Evolutionary conservation across 2,888 invertebrate species (phyloP).

Genomic region (Apodemia mormo): DNA sequence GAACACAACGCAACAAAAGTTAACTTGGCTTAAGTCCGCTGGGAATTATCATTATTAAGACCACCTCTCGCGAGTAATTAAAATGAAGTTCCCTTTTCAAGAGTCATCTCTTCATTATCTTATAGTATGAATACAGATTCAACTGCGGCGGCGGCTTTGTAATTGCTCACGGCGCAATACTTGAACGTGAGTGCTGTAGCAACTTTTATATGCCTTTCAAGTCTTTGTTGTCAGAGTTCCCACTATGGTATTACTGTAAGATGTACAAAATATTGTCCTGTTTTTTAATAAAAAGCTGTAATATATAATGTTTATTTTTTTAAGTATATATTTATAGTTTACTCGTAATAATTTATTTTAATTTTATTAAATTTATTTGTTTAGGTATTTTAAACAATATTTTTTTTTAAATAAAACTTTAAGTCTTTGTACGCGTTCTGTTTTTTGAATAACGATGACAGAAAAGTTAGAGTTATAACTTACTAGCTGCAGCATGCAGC

Average conservation of each 20-base stretch:
- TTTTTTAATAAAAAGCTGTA: neutral
- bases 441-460: too few relatives aligned
- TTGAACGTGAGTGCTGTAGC: neutral
- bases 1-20: neutral
- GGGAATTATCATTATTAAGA: conserved; percentile 8
- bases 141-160: conserved; percentile 17
- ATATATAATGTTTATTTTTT: too few relatives aligned
- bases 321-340: too few relatives aligned
- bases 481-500: too few relatives aligned
- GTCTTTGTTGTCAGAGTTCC: neutral
- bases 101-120: conserved; percentile 14
- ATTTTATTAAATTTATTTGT: too few relatives aligned
- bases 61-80: conserved; percentile 13
- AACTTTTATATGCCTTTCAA: neutral
- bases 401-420: too few relatives aligned
- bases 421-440: too few relatives aligned
- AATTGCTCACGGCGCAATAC: neutral
- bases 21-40: neutral
- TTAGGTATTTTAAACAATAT: too few relatives aligned
- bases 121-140: conserved; percentile 8
- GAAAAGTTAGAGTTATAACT: too few relatives aligned
- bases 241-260: neutral
- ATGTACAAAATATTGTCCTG: neutral
- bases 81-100: conserved; percentile 11
- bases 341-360: too few relatives aligned